Percentiles rank a stretch among this genome's conserved stretches.
These are phyloP conservation scores for Macroramphosus scolopax DNA, from an alignment of 2,797 vertebrate genomes.

Conservation along the genomic window DNA sequence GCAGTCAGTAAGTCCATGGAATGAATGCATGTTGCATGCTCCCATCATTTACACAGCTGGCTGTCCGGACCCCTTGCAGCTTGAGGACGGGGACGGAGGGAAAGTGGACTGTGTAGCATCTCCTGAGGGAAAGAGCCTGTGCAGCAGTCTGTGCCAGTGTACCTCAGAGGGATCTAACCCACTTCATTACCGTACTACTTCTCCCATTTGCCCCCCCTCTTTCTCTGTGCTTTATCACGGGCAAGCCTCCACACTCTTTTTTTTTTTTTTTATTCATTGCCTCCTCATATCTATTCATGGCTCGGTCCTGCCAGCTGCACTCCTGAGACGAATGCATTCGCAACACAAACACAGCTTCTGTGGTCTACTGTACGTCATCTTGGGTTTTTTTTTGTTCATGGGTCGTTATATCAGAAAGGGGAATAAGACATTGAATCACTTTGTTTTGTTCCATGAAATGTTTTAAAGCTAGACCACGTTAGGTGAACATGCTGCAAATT, in stretches of 20 bases:
- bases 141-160: constrained; percentile 14
- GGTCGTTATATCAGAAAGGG: constrained; percentile 54
- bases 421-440: constrained; percentile 11
- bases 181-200: constrained; percentile 56
- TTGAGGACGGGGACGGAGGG: constrained; percentile 10
- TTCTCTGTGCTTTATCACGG: constrained; percentile 41
- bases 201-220: constrained; percentile 24
- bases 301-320: constrained; percentile 42
- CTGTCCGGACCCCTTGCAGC: constrained; percentile 10
- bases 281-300: constrained; percentile 72
- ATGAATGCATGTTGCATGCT: constrained; percentile 27
- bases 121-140: constrained; percentile 29
- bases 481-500: too few species aligned
- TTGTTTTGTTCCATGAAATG: too few species aligned
- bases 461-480: too few species aligned
- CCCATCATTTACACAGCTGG: constrained; percentile 30
- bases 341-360: constrained; percentile 56
- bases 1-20: constrained; percentile 33
- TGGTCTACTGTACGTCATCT: constrained; percentile 63
- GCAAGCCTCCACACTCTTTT: constrained; percentile 50
- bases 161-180: constrained; percentile 51
- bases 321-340: constrained; percentile 58
- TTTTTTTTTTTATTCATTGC: constrained; percentile 61
- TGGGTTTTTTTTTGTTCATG: constrained; percentile 59
- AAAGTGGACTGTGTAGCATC: constrained; percentile 25